phyloP scores from a whole-genome alignment of 2,888 invertebrate genomes.

The Platycnemis pennipes region DNA sequence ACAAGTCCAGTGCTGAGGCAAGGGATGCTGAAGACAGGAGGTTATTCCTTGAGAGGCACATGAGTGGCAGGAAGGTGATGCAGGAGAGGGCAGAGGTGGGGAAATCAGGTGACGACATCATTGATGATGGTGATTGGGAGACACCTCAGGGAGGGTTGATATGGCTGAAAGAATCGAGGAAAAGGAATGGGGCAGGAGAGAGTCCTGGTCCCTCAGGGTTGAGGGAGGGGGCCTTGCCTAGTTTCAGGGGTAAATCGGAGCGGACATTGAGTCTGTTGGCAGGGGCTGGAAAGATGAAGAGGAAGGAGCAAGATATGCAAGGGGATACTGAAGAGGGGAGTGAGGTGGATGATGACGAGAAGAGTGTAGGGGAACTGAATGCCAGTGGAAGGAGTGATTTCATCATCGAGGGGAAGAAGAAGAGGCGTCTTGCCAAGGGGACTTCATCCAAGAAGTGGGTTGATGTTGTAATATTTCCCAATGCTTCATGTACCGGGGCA shows the following conservation, averaged over 20 bases:
- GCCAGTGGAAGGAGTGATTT: not conserved
- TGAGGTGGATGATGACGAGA: not conserved
- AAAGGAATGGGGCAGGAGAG: not conserved
- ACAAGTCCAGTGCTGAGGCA: not conserved
- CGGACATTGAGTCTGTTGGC: not conserved
- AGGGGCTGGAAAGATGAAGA: not conserved
- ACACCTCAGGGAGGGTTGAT: not conserved
- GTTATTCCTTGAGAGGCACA: not conserved
- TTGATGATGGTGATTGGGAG: not conserved
- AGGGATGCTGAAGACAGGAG: not conserved
- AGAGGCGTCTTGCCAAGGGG: not conserved
- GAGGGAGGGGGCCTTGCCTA: not conserved
- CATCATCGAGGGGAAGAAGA: conserved; percentile 15
- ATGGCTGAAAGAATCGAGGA: not conserved
- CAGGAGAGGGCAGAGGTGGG: not conserved
- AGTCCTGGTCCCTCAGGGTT: not conserved
- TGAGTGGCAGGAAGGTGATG: not conserved
- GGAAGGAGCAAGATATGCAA: not conserved
- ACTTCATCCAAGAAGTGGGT: not conserved
- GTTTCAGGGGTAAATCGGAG: not conserved
- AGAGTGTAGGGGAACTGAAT: not conserved
- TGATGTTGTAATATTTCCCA: not conserved
- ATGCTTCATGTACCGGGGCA: not conserved
- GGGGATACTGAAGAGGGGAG: not conserved
- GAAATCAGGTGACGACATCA: not conserved